phyloP scores from a whole-genome alignment of 2,113 vertebrate species.

The Nothocercus julius region DNA sequence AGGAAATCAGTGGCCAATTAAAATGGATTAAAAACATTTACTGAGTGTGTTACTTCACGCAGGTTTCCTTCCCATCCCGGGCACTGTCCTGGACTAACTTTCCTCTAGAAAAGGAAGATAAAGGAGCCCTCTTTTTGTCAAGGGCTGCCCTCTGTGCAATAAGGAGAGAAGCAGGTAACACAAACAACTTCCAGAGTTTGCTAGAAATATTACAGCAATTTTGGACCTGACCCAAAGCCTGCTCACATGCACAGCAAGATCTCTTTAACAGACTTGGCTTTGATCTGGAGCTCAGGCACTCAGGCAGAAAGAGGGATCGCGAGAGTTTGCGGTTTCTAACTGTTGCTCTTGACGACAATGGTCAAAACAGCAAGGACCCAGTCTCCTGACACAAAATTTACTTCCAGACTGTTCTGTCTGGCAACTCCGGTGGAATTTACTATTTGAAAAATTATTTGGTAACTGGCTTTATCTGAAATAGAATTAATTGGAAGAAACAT shows the following conservation, averaged over 20 bases:
- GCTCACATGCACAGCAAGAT: background rate
- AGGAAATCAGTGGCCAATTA: background rate
- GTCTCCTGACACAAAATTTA: background rate
- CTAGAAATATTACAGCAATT: background rate
- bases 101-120: background rate
- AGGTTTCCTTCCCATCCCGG: background rate
- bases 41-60: background rate
- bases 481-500: background rate
- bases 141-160: background rate
- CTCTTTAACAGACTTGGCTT: background rate
- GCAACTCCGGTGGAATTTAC: background rate
- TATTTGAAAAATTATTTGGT: background rate
- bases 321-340: background rate
- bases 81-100: background rate
- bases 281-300: background rate
- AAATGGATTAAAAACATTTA: background rate
- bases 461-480: background rate
- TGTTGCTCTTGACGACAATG: background rate
- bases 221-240: background rate
- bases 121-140: background rate
- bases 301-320: background rate
- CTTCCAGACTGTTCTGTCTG: background rate
- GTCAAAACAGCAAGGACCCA: background rate
- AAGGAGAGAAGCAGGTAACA: background rate
- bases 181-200: background rate